phyloP scores from a whole-genome alignment of 2,888 invertebrate species.

The Cyaniris semiargus region DNA sequence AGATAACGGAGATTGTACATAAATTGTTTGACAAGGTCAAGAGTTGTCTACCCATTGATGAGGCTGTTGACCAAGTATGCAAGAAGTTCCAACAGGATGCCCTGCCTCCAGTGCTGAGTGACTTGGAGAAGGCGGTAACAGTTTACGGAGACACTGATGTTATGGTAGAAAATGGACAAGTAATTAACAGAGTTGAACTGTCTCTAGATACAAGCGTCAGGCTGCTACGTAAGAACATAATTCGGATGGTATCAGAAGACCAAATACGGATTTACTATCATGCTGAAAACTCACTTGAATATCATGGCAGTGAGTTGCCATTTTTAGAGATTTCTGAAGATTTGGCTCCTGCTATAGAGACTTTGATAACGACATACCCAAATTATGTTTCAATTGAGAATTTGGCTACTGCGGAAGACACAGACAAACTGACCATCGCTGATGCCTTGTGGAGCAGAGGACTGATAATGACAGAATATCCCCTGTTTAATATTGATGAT shows the following conservation, averaged over 20 bases:
- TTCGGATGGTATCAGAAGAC: constrained; percentile 83
- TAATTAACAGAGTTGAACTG: constrained; percentile 84
- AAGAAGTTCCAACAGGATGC: constrained; percentile 92
- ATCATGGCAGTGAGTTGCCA: constrained; percentile 88
- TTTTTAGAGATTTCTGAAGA: constrained; percentile 85
- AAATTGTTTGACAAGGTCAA: constrained; percentile 81
- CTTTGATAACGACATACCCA: constrained; percentile 88
- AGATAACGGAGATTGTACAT: constrained; percentile 77
- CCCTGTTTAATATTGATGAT: constrained; percentile 73
- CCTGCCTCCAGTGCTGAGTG: constrained; percentile 89
- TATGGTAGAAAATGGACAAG: constrained; percentile 82
- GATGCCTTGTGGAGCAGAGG: constrained; percentile 91
- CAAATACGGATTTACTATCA: constrained; percentile 87
- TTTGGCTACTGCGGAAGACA: constrained; percentile 83
- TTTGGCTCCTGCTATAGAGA: constrained; percentile 85
- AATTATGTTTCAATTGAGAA: constrained; percentile 86
- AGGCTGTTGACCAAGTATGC: constrained; percentile 92
- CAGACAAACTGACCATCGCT: constrained; percentile 83
- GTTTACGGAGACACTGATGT: constrained; percentile 86
- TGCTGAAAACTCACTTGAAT: constrained; percentile 91
- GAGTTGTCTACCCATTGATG: constrained; percentile 84
- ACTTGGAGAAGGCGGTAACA: constrained; percentile 84
- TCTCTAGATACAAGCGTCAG: constrained; percentile 83
- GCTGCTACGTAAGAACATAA: constrained; percentile 79
- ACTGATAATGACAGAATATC: constrained; percentile 86